A percentile compares a stretch with the other conserved stretches of the same genome.
Evolutionary conservation across 2,888 invertebrate species (phyloP).

Genomic region (Acrobasis consociella): DNA sequence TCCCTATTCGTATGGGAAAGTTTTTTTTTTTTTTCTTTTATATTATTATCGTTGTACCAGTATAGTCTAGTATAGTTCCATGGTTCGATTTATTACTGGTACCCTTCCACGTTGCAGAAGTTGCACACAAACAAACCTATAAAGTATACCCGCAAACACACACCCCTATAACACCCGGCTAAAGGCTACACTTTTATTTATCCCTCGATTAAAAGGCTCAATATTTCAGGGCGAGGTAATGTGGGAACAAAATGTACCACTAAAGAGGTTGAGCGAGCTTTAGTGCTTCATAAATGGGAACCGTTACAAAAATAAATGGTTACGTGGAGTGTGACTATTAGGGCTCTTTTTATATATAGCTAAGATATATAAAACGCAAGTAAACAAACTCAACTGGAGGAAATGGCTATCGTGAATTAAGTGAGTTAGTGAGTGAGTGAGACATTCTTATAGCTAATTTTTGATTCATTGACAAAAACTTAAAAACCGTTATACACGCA

Average conservation of each 20-base stretch:
- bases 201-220: constrained; percentile 20
- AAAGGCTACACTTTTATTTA: constrained; percentile 18
- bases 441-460: too few relatives aligned
- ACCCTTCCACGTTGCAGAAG: too few relatives aligned
- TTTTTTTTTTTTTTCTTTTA: too few relatives aligned
- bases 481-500: too few relatives aligned
- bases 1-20: too few relatives aligned
- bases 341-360: neutral
- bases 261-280: constrained; percentile 43
- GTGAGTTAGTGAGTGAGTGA: too few relatives aligned
- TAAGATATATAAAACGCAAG: neutral
- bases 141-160: neutral
- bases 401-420: neutral
- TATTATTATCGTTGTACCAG: too few relatives aligned
- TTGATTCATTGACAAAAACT: too few relatives aligned
- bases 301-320: constrained; percentile 42
- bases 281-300: constrained; percentile 56
- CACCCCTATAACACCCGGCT: neutral
- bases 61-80: too few relatives aligned
- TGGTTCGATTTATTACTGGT: too few relatives aligned
- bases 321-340: constrained; percentile 3
- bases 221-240: constrained; percentile 21
- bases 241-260: constrained; percentile 23
- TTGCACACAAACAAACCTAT: too few relatives aligned
- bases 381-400: neutral